Percentiles rank a stretch among this genome's conserved stretches.
These are phyloP conservation scores for Chaunax sp. DNA, from an alignment of 2,797 vertebrate genomes.

Conservation along the genomic window DNA sequence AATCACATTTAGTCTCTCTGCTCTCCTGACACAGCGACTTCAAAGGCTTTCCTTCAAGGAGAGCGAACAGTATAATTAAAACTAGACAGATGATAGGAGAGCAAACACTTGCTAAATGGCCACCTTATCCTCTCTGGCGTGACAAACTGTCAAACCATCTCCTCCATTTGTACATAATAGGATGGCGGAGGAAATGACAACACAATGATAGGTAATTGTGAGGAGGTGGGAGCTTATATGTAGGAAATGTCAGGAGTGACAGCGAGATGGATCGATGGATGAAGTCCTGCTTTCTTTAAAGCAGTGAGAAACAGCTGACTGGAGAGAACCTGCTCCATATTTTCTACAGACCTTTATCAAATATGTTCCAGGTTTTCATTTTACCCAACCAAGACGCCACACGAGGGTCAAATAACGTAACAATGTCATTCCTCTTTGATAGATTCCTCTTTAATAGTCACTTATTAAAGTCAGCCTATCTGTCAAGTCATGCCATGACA, in stretches of 20 bases:
- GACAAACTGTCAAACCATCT: conserved; percentile 73
- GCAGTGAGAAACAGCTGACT: background rate
- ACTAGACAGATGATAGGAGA: conserved; percentile 65
- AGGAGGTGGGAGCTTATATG: conserved; percentile 53
- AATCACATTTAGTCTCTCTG: conserved; percentile 48
- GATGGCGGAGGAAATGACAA: conserved; percentile 67
- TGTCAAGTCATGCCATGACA: no score
- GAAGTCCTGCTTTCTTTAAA: conserved; percentile 52
- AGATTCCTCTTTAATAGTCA: no score
- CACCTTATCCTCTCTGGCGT: conserved; percentile 70
- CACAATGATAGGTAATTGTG: conserved; percentile 73
- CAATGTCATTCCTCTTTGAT: no score
- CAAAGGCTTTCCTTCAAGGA: conserved; percentile 62
- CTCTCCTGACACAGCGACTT: conserved; percentile 65
- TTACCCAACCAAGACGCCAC: background rate
- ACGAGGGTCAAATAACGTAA: background rate
- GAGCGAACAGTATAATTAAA: conserved; percentile 77
- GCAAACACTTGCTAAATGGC: conserved; percentile 69
- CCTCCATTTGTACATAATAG: conserved; percentile 68
- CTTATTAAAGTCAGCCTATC: no score
- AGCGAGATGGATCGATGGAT: conserved; percentile 44
- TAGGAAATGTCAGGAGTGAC: conserved; percentile 55
- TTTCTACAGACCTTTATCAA: background rate
- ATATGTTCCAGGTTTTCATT: background rate
- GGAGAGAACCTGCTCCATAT: background rate